These are phyloP conservation scores for Megalonaias nervosa DNA, from an alignment of 1,140 invertebrate genomes.

Conservation along the genomic window DNA sequence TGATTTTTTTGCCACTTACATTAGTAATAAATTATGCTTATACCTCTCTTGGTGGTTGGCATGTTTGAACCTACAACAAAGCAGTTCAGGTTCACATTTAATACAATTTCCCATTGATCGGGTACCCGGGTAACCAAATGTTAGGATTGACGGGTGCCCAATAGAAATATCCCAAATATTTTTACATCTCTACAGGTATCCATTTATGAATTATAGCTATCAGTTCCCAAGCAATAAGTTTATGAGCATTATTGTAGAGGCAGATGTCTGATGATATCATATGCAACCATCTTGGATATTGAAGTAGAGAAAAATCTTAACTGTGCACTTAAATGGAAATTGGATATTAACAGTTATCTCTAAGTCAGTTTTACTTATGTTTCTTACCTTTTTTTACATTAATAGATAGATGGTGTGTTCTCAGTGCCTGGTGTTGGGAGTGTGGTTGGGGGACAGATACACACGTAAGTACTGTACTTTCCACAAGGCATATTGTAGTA, in stretches of 20 bases:
- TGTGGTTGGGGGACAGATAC: constrained; percentile 95
- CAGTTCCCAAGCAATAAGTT: background rate
- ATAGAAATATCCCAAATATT: too few relatives aligned
- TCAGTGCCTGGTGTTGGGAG: constrained; percentile 98
- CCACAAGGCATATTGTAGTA: too few relatives aligned
- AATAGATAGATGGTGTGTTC: constrained; percentile 99
- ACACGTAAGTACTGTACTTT: constrained; percentile 68
- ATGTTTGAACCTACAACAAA: too few relatives aligned
- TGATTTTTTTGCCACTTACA: too few relatives aligned
- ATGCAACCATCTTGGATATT: background rate
- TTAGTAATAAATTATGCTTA: too few relatives aligned
- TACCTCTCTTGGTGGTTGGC: too few relatives aligned
- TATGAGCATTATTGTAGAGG: background rate
- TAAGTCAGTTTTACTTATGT: background rate
- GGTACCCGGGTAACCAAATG: too few relatives aligned
- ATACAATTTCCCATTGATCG: too few relatives aligned
- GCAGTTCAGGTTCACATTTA: too few relatives aligned
- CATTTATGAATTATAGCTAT: background rate
- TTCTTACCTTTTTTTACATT: constrained; percentile 10
- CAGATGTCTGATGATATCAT: background rate
- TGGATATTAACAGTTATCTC: background rate
- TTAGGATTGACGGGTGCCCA: too few relatives aligned
- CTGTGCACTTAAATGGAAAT: too few relatives aligned
- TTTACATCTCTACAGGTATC: too few relatives aligned
- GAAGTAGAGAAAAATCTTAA: background rate